Base-by-base conservation (phyloP, 2,888 invertebrate species). In the Meiosimyza platycephala region DNA sequence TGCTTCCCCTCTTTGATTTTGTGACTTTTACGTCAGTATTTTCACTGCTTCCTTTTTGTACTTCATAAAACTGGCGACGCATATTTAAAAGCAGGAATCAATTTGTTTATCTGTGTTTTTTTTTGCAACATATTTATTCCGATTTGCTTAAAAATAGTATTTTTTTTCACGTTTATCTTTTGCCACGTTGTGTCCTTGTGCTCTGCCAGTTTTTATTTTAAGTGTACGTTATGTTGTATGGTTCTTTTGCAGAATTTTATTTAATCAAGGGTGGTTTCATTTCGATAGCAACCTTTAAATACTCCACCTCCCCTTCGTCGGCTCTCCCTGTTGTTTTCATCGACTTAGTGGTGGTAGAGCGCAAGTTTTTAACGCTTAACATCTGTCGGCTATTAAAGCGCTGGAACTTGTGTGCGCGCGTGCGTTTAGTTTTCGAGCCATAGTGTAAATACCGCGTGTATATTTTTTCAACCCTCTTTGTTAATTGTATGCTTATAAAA, bases 341-440 rank as follows among this genome's bases (percentile, higher is more conserved):
- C 28, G 7, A 18, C 48, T 12, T 47, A 48, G 40, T 40, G 40
- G 13, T 12, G 22, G 57, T 57, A 13, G 48, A 22, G 62, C 70
- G 70, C 63, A 70, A 62, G 62, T 71, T 71, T 71, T 72, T 75
- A 71, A 74, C 66, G 72, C 72, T 74, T 78, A 83, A 84, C 84
- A 84, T 85, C 84, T 84, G 84, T 84, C 85, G 79, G 78, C 84
- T 84, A 84, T 85, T 80, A 80, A 79, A 74, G 75, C 75, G 76
- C 77, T 77, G 71, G 77, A 77, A 77, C 66, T 80, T 80, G 74
- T 76, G 76, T 79, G 78, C 78, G 76, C 78, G 54, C 72, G 66
- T 51, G 18, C 22, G 66, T 15, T 51, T 59, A 48, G 33, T 65
- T 66, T 69, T 51, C 40, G 33, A 69, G 66, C 57, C 51, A 72